Conservation (phyloP, 2,888 invertebrate species). For the Polydrusus pterygomalis region DNA sequence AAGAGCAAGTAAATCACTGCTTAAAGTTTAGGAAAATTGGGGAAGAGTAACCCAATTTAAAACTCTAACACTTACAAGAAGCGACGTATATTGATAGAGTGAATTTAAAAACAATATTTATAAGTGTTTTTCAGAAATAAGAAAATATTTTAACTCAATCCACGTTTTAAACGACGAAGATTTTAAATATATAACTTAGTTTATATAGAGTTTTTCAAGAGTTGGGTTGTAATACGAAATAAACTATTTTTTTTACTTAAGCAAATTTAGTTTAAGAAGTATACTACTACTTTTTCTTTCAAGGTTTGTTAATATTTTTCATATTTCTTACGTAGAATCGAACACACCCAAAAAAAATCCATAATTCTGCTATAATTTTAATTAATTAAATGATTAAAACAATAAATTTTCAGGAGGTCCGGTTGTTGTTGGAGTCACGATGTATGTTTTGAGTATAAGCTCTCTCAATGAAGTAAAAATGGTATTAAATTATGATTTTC, state of each 20-base stretch:
- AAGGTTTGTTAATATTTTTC: too few relatives aligned
- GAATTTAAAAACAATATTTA: not conserved
- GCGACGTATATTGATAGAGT: not conserved
- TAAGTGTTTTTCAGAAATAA: too few relatives aligned
- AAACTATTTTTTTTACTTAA: too few relatives aligned
- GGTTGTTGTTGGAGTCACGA: constrained; percentile 97
- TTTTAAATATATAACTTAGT: too few relatives aligned
- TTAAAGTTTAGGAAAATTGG: not conserved
- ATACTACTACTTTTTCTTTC: too few relatives aligned
- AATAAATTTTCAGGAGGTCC: constrained; percentile 90
- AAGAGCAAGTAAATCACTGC: not conserved
- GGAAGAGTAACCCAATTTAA: not conserved
- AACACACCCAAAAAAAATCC: too few relatives aligned
- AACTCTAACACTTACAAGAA: not conserved
- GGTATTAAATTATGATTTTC: constrained; percentile 75
- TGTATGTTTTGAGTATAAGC: constrained; percentile 98
- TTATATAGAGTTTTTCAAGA: too few relatives aligned
- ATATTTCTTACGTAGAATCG: too few relatives aligned
- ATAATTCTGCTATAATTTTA: not conserved
- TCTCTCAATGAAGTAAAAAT: constrained; percentile 98
- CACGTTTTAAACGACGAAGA: too few relatives aligned
- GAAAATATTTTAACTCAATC: too few relatives aligned
- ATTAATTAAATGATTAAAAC: constrained; percentile 19
- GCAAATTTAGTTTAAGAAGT: not conserved
- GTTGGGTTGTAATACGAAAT: too few relatives aligned